These are phyloP conservation scores for Trachelus stipa DNA, from an alignment of 2,888 invertebrate genomes.

Conservation along the genomic window DNA sequence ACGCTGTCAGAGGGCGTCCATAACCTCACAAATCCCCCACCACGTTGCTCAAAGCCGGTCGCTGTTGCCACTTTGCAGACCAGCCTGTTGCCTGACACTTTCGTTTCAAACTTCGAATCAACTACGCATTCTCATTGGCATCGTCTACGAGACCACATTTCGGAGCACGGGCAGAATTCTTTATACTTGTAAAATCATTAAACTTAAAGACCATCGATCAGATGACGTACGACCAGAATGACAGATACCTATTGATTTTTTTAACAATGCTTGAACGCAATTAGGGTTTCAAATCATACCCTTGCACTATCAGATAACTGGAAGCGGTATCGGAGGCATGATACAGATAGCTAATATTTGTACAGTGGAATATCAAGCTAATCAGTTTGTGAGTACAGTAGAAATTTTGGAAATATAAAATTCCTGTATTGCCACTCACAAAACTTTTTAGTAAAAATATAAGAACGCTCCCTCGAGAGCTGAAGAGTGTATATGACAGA, in stretches of 20 bases:
- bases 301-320: background rate
- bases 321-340: background rate
- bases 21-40: constrained; percentile 31
- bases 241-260: background rate
- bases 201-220: background rate
- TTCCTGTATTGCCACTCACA: background rate
- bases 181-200: background rate
- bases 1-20: constrained; percentile 38
- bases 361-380: background rate
- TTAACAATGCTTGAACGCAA: background rate
- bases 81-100: constrained; percentile 8
- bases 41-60: background rate
- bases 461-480: background rate
- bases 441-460: background rate
- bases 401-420: background rate
- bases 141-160: background rate
- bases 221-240: background rate
- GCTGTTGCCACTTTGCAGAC: constrained; percentile 8
- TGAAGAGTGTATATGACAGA: constrained; percentile 1
- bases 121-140: background rate
- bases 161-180: background rate
- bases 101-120: background rate
- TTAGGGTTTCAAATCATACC: background rate
- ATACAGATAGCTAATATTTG: background rate
- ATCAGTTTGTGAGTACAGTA: background rate